Evolutionary conservation across 2,113 vertebrate genomes (phyloP).

Genomic region (Thymallus thymallus): DNA sequence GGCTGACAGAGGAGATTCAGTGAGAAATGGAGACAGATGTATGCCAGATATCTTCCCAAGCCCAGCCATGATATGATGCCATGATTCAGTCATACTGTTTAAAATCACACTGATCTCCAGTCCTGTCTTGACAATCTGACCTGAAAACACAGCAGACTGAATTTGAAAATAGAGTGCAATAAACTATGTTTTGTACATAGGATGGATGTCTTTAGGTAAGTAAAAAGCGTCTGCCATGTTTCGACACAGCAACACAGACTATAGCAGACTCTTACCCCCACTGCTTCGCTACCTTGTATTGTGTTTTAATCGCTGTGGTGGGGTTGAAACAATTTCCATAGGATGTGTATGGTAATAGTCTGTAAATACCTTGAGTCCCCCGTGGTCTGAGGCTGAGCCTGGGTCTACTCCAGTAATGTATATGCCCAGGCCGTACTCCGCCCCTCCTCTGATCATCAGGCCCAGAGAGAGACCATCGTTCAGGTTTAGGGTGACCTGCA

Average conservation of each 20-base stretch:
- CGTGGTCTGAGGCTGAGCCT: constrained; percentile 86
- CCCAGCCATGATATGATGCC: neutral
- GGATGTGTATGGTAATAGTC: constrained; percentile 16
- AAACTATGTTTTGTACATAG: too few species aligned
- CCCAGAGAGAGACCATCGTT: constrained; percentile 88
- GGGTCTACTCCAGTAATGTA: constrained; percentile 92
- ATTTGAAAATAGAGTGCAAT: neutral
- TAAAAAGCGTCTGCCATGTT: too few species aligned
- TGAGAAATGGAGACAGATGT: neutral
- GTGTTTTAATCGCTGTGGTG: neutral
- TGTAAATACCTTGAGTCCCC: constrained; percentile 82
- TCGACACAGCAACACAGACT: too few species aligned
- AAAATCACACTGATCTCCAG: neutral
- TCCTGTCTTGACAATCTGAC: neutral
- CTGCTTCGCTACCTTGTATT: too few species aligned
- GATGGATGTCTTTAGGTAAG: too few species aligned
- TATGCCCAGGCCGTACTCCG: constrained; percentile 90
- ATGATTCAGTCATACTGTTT: neutral
- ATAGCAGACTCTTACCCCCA: neutral
- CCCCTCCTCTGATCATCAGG: constrained; percentile 91
- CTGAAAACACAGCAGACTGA: neutral
- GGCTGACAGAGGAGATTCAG: neutral
- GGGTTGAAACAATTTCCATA: neutral
- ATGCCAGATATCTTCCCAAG: neutral
- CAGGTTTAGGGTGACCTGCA: constrained; percentile 87